These are phyloP conservation scores for Prosapia bicincta DNA, from an alignment of 2,888 invertebrate genomes.

Conservation along the genomic window DNA sequence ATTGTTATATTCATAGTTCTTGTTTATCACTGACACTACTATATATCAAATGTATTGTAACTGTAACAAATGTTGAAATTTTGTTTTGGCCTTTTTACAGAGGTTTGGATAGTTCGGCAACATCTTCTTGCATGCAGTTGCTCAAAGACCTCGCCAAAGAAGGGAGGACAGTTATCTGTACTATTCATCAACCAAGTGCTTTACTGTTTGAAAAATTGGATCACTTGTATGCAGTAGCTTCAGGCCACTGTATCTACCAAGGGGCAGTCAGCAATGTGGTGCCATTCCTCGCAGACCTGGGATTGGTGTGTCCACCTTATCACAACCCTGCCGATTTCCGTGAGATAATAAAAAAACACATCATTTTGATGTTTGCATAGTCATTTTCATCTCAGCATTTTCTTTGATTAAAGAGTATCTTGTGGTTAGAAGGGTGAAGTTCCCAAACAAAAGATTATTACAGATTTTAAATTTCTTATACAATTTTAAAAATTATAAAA, in stretches of 20 bases:
- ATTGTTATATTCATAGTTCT: no score
- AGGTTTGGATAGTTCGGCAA: conserved; percentile 85
- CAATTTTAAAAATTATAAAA: no score
- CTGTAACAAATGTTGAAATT: no score
- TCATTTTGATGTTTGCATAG: background rate
- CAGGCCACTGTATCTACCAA: conserved; percentile 80
- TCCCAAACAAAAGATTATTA: no score
- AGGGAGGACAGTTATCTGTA: conserved; percentile 85
- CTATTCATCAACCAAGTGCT: conserved; percentile 93
- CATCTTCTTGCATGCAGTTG: conserved; percentile 76
- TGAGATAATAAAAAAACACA: conserved; percentile 52
- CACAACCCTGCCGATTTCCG: conserved; percentile 96
- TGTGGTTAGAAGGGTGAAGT: no score
- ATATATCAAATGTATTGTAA: no score
- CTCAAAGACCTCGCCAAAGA: conserved; percentile 77
- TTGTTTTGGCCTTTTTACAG: conserved; percentile 51
- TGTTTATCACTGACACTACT: no score
- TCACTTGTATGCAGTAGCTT: conserved; percentile 77
- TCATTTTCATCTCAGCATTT: background rate
- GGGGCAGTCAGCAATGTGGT: conserved; percentile 71
- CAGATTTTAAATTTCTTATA: no score
- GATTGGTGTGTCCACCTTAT: conserved; percentile 81
- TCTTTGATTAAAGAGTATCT: background rate
- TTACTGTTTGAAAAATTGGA: conserved; percentile 91
- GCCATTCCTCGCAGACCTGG: conserved; percentile 71